Percentiles rank a stretch among this genome's conserved stretches.
Conservation (phyloP, 2,888 invertebrate genomes). For the Palloptera scutellata region DNA sequence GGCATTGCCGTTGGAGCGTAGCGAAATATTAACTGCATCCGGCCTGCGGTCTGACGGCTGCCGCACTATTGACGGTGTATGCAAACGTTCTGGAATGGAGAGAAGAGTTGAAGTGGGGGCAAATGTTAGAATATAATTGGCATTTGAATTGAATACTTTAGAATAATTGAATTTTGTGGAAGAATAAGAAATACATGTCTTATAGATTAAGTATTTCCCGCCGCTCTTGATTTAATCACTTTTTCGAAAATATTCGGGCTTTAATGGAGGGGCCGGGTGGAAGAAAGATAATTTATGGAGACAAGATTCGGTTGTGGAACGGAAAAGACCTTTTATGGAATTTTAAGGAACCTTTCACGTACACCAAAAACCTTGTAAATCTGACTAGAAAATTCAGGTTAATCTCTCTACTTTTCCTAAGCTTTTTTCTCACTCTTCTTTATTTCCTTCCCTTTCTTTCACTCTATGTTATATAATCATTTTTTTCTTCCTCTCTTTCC, state of each 20-base stretch:
- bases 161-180: no score
- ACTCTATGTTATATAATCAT: background rate
- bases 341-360: no score
- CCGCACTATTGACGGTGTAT: constrained; percentile 60
- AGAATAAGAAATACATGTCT: no score
- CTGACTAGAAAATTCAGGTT: background rate
- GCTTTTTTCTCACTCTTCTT: background rate
- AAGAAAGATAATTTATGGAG: no score
- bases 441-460: background rate
- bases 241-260: no score
- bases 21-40: constrained; percentile 57
- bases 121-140: constrained; percentile 7
- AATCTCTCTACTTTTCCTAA: background rate
- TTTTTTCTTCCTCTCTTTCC: background rate
- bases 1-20: constrained; percentile 57
- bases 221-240: no score
- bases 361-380: no score
- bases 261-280: no score
- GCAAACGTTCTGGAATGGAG: constrained; percentile 56
- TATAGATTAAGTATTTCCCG: no score
- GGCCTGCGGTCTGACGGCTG: constrained; percentile 64
- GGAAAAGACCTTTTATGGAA: no score
- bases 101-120: background rate
- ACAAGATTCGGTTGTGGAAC: no score
- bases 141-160: no score